Evolutionary conservation across 2,888 invertebrate species (phyloP).

Genomic region (Schizotus pectinicornis): DNA sequence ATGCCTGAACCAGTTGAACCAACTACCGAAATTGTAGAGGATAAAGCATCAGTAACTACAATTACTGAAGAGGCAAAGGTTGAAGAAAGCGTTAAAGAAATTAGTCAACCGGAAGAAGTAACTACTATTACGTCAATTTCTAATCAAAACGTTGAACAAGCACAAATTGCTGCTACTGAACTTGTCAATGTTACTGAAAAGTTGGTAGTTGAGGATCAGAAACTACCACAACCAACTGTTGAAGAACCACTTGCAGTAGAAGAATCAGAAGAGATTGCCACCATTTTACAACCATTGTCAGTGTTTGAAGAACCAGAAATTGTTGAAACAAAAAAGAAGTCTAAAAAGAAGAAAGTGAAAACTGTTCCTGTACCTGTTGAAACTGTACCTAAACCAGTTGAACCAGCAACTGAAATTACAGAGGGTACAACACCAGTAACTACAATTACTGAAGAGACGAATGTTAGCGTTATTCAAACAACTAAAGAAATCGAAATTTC

Average conservation of each 20-base stretch:
- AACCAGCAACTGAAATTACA: constrained; percentile 1
- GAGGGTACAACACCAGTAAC: not conserved
- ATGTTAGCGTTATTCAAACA: not conserved
- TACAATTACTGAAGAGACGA: not conserved
- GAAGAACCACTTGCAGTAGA: not conserved
- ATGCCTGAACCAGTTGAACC: not conserved
- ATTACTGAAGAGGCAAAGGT: not conserved
- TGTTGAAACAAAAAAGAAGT: constrained; percentile 16
- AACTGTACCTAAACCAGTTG: not conserved
- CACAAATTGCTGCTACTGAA: too few species aligned
- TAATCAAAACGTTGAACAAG: too few species aligned
- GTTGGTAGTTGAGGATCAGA: not conserved
- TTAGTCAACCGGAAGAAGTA: too few species aligned
- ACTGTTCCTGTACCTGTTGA: constrained; percentile 1
- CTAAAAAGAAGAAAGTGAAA: constrained; percentile 16
- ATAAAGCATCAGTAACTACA: not conserved
- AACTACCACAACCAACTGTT: not conserved
- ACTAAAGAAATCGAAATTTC: too few species aligned
- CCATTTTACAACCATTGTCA: too few species aligned
- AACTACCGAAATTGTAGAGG: constrained; percentile 1
- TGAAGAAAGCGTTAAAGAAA: not conserved
- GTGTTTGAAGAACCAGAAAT: not conserved
- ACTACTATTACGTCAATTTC: too few species aligned
- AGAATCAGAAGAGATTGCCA: not conserved
- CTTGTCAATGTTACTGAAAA: too few species aligned